Evolutionary conservation across 2,888 invertebrate genomes (phyloP).

Genomic region (Trilocha varians): DNA sequence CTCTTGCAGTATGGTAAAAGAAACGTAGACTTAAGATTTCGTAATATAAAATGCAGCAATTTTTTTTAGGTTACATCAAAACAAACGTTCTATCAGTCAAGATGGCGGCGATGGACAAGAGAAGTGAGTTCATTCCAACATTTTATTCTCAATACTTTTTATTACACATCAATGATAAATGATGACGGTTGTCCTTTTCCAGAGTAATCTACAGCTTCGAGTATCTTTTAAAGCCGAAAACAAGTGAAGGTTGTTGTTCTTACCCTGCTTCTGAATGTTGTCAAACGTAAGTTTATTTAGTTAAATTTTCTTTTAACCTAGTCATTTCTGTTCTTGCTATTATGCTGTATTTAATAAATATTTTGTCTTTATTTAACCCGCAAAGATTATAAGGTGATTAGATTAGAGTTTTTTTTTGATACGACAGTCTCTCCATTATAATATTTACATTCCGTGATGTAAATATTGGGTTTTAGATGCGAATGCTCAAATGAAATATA

Average conservation of each 20-base stretch:
- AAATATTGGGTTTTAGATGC: too few relatives aligned
- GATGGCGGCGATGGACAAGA: conserved; percentile 20
- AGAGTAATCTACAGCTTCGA: conserved; percentile 35
- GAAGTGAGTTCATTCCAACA: conserved; percentile 23
- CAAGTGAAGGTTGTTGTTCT: conserved; percentile 11
- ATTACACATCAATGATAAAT: neutral
- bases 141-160: neutral
- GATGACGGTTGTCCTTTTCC: conserved; percentile 2
- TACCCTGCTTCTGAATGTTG: conserved; percentile 33
- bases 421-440: too few relatives aligned
- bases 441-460: too few relatives aligned
- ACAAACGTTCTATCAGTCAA: neutral
- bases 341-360: too few relatives aligned
- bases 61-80: neutral
- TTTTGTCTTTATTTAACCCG: too few relatives aligned
- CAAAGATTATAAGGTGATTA: too few relatives aligned
- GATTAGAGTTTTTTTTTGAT: too few relatives aligned
- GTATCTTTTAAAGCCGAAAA: conserved; percentile 43
- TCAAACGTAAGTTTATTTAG: conserved; percentile 27
- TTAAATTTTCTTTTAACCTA: neutral
- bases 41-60: neutral
- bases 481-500: too few relatives aligned
- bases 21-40: too few relatives aligned
- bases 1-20: too few relatives aligned
- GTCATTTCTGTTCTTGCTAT: too few relatives aligned